Evolutionary conservation across 2,797 vertebrate species (phyloP), one percentile per base, ranked within the genome.

Genomic region (Microcaecilia unicolor): DNA sequence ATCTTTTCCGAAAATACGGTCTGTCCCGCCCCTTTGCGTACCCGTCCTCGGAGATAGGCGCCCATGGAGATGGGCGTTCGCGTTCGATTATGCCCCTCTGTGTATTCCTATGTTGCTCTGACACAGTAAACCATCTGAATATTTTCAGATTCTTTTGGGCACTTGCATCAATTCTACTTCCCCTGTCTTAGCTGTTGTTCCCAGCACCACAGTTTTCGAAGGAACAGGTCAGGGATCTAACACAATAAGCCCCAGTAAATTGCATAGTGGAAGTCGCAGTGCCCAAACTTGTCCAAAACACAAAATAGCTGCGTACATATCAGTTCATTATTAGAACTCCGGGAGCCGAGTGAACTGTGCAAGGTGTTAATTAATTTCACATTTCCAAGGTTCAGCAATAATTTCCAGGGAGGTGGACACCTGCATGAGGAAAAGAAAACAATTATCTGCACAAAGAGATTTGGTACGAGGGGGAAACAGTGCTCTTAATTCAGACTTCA

Each of bases 361-460:
- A 58, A 65, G 56, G 56, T 78, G 69, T 56, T 81, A 76, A 80
- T 80, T 80, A 74, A 70, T 73, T 76, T 75, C 61, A 21, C 36
- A 44, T 62, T 71, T 65, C 51, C 67, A 67, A 63, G 43, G 58
- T 63, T 53, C 44, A 59, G 58, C 47, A 67, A 45, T 61, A 51
- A 66, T 73, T 68, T 64, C 41, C 55, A 68, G 52, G 41, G 11
- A 36, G 43, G 45, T 26, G n/a, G 50, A 55, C 37, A 64, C 25
- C 19, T 31, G 49, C 21, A 15, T 10, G 10, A 37, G n/a, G n/a
- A 54, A 62, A 70, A 67, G 41, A 26, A 49, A 57, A 25, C 13
- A 64, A 48, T 39, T 10, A 58, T 26, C 33, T 13, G 15, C 16
- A 24, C 35, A 33, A 51, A 30, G 18, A 7, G 50, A 25, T 34